Evolutionary conservation across 2,797 vertebrate genomes (phyloP), one percentile per base, ranked within the genome.

Genomic region (Anniella stebbinsi): DNA sequence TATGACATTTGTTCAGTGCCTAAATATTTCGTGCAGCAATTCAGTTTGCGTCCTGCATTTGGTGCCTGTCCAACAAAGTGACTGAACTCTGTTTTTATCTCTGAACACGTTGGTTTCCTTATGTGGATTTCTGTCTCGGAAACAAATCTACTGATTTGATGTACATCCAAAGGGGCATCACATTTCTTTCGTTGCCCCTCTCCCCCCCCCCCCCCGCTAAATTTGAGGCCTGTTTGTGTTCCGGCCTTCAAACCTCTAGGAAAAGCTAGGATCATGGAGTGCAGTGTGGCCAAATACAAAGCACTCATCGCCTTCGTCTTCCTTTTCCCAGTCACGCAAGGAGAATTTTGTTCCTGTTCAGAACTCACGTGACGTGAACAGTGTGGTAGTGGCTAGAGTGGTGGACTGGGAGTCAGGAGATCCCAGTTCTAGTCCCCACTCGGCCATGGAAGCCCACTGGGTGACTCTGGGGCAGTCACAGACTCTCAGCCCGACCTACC

Each of bases 1-100:
- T 86, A 23, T n/a, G 36, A 90, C 86, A 80, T 90, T 94, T 87
- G 84, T 69, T 88, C 93, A 92, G 92, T 60, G 88, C 78, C 85
- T 41, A 87, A 48, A 67, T 13, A 2, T 91, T 88, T 17, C 81
- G 60, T 41, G 4, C 83, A 30, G 73, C 92, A 38, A 83, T 91
- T 45, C 78, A 15, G 0, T 90, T 63, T 17, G 89, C 85, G 23
- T 70, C 85, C n/a, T 17, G 57, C 84, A 30, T 36, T 78, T 54
- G 57, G 45, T 12, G 6, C 72, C 80, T 41, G 4, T 30, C 60
- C 41, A 38, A 33, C 67, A n/a, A 69, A 54, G 85, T 54, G 66
- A 13, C 85, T 54, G 67, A 6, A 38, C 70, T 25, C 21, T 76
- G 33, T 73, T 72, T 4, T 2, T 60, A 57, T 86, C 54, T 45